Evolutionary conservation across 2,113 vertebrate genomes (phyloP).

Genomic region (Hemibagrus wyckioides): DNA sequence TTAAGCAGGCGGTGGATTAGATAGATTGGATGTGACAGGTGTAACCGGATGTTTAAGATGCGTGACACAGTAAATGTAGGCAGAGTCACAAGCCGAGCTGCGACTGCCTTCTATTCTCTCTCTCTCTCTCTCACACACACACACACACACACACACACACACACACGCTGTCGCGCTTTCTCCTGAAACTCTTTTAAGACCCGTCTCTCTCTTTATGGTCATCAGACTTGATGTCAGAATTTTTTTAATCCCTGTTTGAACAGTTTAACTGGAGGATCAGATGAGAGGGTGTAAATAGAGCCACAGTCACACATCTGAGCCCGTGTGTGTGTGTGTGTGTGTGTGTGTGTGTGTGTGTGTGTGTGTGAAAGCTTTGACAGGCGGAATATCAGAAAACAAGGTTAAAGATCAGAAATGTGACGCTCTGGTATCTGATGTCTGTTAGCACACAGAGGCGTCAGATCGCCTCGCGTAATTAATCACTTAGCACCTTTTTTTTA

Average conservation of each 20-base stretch:
- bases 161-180: background rate
- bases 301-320: background rate
- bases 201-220: constrained; percentile 27
- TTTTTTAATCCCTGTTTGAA: constrained; percentile 48
- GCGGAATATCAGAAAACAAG: constrained; percentile 16
- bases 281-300: constrained; percentile 29
- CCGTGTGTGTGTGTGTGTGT: constrained; percentile 13
- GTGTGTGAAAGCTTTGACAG: background rate
- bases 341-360: constrained; percentile 24
- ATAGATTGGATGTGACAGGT: constrained; percentile 84
- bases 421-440: constrained; percentile 17
- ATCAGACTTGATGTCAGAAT: constrained; percentile 40
- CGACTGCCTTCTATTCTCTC: constrained; percentile 39
- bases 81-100: constrained; percentile 51
- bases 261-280: constrained; percentile 34
- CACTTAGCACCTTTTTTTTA: background rate
- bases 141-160: constrained; percentile 22
- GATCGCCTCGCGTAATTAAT: constrained; percentile 34
- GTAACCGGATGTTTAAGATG: constrained; percentile 79
- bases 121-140: constrained; percentile 35
- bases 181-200: constrained; percentile 27
- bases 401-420: constrained; percentile 31
- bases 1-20: constrained; percentile 80
- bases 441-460: constrained; percentile 12
- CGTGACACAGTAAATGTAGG: constrained; percentile 65